phyloP scores from a whole-genome alignment of 2,888 invertebrate genomes.

The Rosalia funebris region DNA sequence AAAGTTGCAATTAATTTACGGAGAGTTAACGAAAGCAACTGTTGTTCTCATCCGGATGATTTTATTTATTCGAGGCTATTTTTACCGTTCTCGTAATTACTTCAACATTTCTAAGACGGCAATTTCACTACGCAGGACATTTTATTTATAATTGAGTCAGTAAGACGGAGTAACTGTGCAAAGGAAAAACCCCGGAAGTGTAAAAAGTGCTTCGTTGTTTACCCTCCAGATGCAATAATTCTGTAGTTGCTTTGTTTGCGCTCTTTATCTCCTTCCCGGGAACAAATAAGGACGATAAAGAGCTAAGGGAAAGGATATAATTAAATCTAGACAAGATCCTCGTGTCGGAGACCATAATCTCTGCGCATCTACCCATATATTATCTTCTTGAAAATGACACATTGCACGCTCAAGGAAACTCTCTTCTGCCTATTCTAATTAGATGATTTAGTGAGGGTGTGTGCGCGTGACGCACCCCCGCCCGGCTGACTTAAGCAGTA shows the following conservation, averaged over 20 bases:
- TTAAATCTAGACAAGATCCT: conserved; percentile 34
- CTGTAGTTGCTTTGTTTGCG: conserved; percentile 15
- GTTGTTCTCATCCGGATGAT: no score
- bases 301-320: conserved; percentile 35
- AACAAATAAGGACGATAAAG: conserved; percentile 31
- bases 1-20: no score
- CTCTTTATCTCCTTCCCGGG: conserved; percentile 28
- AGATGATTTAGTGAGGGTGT: conserved; percentile 27
- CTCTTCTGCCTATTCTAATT: conserved; percentile 28
- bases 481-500: no score
- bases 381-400: conserved; percentile 35
- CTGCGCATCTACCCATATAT: conserved; percentile 30
- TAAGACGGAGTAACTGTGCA: no score
- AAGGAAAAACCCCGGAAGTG: no score
- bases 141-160: no score
- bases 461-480: conserved; percentile 10
- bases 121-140: no score
- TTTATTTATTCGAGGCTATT: no score
- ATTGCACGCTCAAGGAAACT: conserved; percentile 23
- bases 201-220: no score
- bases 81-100: no score
- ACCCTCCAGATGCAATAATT: conserved; percentile 23
- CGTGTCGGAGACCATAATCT: conserved; percentile 31
- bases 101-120: no score
- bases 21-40: no score